Percentiles rank a stretch among this genome's conserved stretches.
Conservation (phyloP, 2,113 vertebrate species). For the Rattus norvegicus region GRCr8 NC_086023.1:67247501-67248000, state of each 20-base stretch:
- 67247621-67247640: neutral
- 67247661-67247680: neutral
- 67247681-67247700: neutral
- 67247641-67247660: neutral
- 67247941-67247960: too few relatives aligned
- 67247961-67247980: neutral
- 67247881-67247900: neutral
- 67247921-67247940: too few relatives aligned
- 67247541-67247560: neutral
- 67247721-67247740: conserved; percentile 49
- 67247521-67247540: neutral
- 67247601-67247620: neutral
- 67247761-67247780: conserved; percentile 10
- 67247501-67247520: neutral
- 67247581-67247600: neutral
- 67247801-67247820: neutral
- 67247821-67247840: neutral
- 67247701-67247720: conserved; percentile 10
- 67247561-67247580: conserved; percentile 20
- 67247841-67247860: neutral
- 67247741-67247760: conserved; percentile 41
- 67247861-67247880: neutral
- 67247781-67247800: conserved; percentile 44
- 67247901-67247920: neutral
- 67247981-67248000: neutral